Conservation (phyloP, 37 sponge, comb jelly and placozoan species). For the Beroe ovata region DNA sequence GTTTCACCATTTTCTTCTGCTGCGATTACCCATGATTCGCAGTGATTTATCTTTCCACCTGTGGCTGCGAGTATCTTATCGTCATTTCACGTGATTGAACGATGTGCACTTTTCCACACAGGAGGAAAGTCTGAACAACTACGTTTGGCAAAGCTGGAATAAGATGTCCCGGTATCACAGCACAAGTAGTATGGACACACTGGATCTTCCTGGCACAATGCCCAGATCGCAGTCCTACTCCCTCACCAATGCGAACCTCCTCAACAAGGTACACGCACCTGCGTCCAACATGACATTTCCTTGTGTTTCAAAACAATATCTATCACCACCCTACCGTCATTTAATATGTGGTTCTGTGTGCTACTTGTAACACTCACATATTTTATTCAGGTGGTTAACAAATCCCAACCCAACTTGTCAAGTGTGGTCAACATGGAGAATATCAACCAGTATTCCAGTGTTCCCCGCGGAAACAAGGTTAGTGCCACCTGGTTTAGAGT, state of each 20-base stretch:
- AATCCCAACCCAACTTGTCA: constrained; percentile 41
- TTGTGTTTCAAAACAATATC: too few relatives aligned
- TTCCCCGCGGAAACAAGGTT: constrained; percentile 37
- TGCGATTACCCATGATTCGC: too few relatives aligned
- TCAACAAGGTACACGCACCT: constrained; percentile 63
- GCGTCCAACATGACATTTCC: too few relatives aligned
- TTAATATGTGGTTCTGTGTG: too few relatives aligned
- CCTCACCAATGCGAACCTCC: constrained; percentile 23
- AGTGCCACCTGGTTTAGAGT: not conserved
- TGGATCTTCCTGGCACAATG: constrained; percentile 12
- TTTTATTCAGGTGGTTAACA: constrained; percentile 66
- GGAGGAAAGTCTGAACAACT: constrained; percentile 48
- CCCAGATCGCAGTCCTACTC: constrained; percentile 56
- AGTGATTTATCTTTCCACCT: too few relatives aligned
- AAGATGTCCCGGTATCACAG: constrained; percentile 63
- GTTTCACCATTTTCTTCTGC: too few relatives aligned
- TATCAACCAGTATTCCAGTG: constrained; percentile 48
- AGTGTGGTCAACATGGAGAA: constrained; percentile 64
- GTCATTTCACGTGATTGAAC: too few relatives aligned
- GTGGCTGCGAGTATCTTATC: too few relatives aligned
- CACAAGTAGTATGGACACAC: constrained; percentile 57
- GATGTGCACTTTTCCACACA: too few relatives aligned
- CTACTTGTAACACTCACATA: too few relatives aligned
- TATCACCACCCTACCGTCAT: too few relatives aligned
- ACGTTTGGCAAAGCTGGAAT: constrained; percentile 54